Percentiles rank a stretch among this genome's conserved stretches.
Conservation (phyloP, 2,888 invertebrate genomes). For the Tortrix viridana region DNA sequence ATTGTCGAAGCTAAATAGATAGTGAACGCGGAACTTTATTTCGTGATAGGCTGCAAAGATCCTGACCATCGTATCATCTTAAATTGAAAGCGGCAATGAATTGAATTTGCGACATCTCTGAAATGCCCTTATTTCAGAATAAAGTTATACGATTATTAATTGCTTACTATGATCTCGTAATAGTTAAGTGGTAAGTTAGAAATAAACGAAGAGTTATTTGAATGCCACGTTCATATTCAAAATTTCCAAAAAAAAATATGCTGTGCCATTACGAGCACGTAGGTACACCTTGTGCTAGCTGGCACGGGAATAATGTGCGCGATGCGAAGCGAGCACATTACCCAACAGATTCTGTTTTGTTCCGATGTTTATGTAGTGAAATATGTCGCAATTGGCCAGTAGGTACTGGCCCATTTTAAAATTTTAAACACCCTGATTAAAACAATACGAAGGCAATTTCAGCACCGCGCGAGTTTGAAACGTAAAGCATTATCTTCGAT, state of each 20-base stretch:
- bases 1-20: too few relatives aligned
- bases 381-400: slow-evolving; percentile 34
- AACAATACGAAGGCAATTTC: slow-evolving; percentile 24
- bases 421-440: slow-evolving; percentile 29
- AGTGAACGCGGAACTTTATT: too few relatives aligned
- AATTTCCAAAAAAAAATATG: neutral
- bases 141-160: too few relatives aligned
- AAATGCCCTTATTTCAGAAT: too few relatives aligned
- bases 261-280: neutral
- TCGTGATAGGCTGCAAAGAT: too few relatives aligned
- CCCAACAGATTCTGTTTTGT: slow-evolving; percentile 23
- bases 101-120: too few relatives aligned
- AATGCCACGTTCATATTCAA: neutral
- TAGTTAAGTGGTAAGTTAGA: too few relatives aligned
- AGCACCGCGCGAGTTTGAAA: slow-evolving; percentile 11
- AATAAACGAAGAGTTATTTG: too few relatives aligned
- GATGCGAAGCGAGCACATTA: slow-evolving; percentile 29
- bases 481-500: slow-evolving; percentile 1
- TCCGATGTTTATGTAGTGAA: slow-evolving; percentile 20
- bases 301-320: slow-evolving; percentile 16
- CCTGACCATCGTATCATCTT: too few relatives aligned
- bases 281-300: slow-evolving; percentile 6
- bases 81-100: too few relatives aligned
- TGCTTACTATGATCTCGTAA: too few relatives aligned
- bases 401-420: slow-evolving; percentile 23